These are phyloP conservation scores for Antheraea yamamai DNA, from an alignment of 2,888 invertebrate species.

Conservation along the genomic window DNA sequence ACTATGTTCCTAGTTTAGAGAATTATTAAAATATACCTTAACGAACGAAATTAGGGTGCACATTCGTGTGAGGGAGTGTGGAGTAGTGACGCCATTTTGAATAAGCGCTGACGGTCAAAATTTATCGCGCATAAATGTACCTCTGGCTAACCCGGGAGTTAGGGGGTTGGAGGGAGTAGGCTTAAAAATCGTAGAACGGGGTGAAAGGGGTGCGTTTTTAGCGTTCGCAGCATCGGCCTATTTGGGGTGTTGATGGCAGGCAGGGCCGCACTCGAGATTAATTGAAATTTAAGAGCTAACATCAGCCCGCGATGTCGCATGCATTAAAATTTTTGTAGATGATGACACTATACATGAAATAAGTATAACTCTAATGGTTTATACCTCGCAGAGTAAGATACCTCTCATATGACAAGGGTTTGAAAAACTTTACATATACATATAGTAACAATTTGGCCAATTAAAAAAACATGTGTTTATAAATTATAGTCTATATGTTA, in stretches of 20 bases:
- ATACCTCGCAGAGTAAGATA: too few relatives aligned
- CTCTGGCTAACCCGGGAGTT: conserved; percentile 81
- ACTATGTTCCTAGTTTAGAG: conserved; percentile 43
- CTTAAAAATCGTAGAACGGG: conserved; percentile 80
- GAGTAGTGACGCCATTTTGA: conserved; percentile 65
- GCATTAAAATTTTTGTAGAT: too few relatives aligned
- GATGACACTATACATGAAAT: too few relatives aligned
- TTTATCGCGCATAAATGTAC: conserved; percentile 83
- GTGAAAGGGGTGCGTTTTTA: conserved; percentile 78
- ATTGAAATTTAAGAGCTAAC: background rate
- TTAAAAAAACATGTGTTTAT: too few relatives aligned
- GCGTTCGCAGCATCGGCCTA: conserved; percentile 79
- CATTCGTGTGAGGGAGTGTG: conserved; percentile 38
- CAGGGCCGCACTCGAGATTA: conserved; percentile 54
- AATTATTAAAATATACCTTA: conserved; percentile 36
- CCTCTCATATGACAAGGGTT: too few relatives aligned
- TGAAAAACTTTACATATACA: too few relatives aligned
- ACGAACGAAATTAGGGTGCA: conserved; percentile 32
- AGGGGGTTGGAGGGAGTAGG: conserved; percentile 75
- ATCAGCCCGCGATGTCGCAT: background rate
- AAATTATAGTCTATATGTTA: too few relatives aligned
- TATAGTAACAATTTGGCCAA: too few relatives aligned
- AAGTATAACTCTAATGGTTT: too few relatives aligned
- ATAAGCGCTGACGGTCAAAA: conserved; percentile 73
- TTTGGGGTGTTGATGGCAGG: conserved; percentile 76